Conservation (phyloP, 1,140 invertebrate species). For the Pseudomyrmex dendroicus region DNA sequence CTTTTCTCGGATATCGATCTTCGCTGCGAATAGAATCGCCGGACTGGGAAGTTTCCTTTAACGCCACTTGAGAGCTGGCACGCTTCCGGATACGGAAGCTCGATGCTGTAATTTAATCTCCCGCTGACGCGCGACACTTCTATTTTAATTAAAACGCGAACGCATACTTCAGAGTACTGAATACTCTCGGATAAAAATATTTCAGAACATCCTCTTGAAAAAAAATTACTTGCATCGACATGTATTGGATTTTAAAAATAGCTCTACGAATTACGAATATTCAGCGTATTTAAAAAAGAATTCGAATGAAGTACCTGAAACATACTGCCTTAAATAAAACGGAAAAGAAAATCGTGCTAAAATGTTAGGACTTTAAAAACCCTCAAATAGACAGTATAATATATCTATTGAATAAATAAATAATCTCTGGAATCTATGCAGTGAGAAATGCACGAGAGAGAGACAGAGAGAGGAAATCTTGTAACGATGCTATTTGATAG, state of each 20-base stretch:
- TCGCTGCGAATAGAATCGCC: constrained; percentile 61
- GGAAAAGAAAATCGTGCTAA: too few relatives aligned
- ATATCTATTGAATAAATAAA: too few relatives aligned
- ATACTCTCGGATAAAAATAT: neutral
- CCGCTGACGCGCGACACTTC: constrained; percentile 10
- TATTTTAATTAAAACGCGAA: constrained; percentile 30
- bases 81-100: constrained; percentile 42
- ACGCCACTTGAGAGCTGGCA: constrained; percentile 35
- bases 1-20: constrained; percentile 67
- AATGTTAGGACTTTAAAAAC: too few relatives aligned
- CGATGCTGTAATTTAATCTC: constrained; percentile 42
- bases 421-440: too few relatives aligned
- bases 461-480: neutral
- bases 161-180: constrained; percentile 6
- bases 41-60: constrained; percentile 64
- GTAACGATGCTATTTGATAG: neutral
- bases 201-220: neutral
- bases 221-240: neutral
- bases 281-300: too few relatives aligned
- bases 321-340: too few relatives aligned
- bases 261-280: too few relatives aligned
- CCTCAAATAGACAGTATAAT: too few relatives aligned
- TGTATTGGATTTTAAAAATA: neutral
- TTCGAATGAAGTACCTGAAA: too few relatives aligned
- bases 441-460: neutral